A percentile compares a stretch with the other conserved stretches of the same genome.
phyloP scores from a whole-genome alignment of 2,113 vertebrate species.

The Dissostichus mawsoni region DNA sequence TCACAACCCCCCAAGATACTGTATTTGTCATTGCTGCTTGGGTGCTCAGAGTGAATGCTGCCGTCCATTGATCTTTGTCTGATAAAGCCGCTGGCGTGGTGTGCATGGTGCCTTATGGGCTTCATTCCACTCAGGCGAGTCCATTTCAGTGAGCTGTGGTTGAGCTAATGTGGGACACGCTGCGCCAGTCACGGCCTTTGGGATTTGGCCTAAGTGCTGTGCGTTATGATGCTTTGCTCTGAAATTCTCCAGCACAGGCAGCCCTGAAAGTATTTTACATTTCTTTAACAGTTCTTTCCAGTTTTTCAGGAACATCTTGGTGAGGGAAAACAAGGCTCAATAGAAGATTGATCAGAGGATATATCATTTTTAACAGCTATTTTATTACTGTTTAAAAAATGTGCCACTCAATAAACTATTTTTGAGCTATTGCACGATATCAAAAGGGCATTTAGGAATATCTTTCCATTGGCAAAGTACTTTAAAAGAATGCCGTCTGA shows the following conservation, averaged over 20 bases:
- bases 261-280: slow-evolving; percentile 74
- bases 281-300: slow-evolving; percentile 54
- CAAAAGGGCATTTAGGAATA: slow-evolving; percentile 12
- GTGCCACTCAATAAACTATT: neutral
- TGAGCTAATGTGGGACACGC: slow-evolving; percentile 84
- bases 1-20: slow-evolving; percentile 78
- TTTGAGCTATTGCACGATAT: neutral
- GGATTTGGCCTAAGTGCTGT: slow-evolving; percentile 83
- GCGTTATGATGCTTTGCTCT: slow-evolving; percentile 79
- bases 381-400: slow-evolving; percentile 12
- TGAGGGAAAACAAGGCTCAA: slow-evolving; percentile 22
- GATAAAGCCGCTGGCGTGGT: slow-evolving; percentile 81
- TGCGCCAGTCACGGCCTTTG: slow-evolving; percentile 85
- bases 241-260: slow-evolving; percentile 72
- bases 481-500: slow-evolving; percentile 66
- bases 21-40: slow-evolving; percentile 83
- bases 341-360: slow-evolving; percentile 15
- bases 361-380: slow-evolving; percentile 4
- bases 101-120: slow-evolving; percentile 82
- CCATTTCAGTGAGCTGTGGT: slow-evolving; percentile 83
- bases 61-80: slow-evolving; percentile 84
- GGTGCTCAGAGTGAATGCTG: slow-evolving; percentile 81
- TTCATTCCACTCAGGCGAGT: slow-evolving; percentile 85
- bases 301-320: slow-evolving; percentile 23
- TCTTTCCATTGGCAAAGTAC: slow-evolving; percentile 35